These are phyloP conservation scores for Dilophus febrilis DNA, from an alignment of 2,888 invertebrate genomes.

Conservation along the genomic window DNA sequence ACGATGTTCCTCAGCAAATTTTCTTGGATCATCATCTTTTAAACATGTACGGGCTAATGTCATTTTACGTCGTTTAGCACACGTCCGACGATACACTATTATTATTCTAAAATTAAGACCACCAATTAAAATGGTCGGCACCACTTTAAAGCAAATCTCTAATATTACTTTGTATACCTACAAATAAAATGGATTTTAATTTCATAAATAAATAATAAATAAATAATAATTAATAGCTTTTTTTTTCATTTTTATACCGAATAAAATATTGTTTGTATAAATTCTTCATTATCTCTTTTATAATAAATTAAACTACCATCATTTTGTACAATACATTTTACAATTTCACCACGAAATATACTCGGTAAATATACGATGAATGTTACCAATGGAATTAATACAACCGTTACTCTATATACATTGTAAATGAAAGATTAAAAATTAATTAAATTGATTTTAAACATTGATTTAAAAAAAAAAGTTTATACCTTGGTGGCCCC, in stretches of 20 bases:
- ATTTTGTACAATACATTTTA: constrained; percentile 33
- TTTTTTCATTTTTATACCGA: too few species aligned
- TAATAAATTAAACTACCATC: constrained; percentile 40
- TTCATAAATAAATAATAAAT: too few species aligned
- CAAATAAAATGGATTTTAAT: too few species aligned
- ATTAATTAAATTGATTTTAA: background rate
- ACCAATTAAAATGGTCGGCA: constrained; percentile 47
- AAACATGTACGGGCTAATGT: constrained; percentile 37
- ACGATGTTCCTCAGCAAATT: constrained; percentile 49
- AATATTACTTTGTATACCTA: constrained; percentile 42
- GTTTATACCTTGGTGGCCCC: constrained; percentile 39
- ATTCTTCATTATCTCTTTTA: constrained; percentile 33
- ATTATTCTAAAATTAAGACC: constrained; percentile 48
- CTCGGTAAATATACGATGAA: constrained; percentile 52
- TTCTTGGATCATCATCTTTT: constrained; percentile 43
- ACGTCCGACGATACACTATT: constrained; percentile 46
- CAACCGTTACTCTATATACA: constrained; percentile 40
- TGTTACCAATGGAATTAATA: constrained; percentile 44
- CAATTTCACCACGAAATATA: constrained; percentile 42
- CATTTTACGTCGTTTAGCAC: constrained; percentile 46
- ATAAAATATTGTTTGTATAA: constrained; percentile 35
- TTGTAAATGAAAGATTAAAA: too few species aligned
- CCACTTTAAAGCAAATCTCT: constrained; percentile 47
- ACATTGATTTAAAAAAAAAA: too few species aligned
- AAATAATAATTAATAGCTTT: too few species aligned